Conservation (phyloP, 1,140 invertebrate genomes). For the Drosophila orosa region DNA sequence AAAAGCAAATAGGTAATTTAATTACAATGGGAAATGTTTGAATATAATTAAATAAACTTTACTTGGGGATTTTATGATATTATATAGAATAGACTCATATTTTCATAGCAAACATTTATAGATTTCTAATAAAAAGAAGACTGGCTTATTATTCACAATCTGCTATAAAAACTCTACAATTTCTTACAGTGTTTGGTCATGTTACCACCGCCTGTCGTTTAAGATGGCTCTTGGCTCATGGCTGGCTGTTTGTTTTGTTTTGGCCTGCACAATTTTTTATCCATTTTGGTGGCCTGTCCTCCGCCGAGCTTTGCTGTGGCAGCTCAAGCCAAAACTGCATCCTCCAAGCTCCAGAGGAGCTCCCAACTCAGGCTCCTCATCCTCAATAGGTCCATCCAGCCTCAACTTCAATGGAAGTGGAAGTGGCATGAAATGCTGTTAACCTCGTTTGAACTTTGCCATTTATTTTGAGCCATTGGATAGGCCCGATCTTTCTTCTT, state of each 20-base stretch:
- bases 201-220: conserved; percentile 77
- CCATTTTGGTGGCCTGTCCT: conserved; percentile 70
- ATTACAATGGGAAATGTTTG: no score
- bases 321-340: conserved; percentile 18
- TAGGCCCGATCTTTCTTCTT: conserved; percentile 72
- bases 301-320: conserved; percentile 4
- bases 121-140: no score
- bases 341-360: conserved; percentile 22
- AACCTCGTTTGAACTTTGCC: conserved; percentile 82
- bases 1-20: neutral
- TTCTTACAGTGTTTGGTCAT: conserved; percentile 54
- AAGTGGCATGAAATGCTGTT: conserved; percentile 79
- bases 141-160: no score
- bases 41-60: no score
- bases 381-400: conserved; percentile 48
- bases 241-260: conserved; percentile 69
- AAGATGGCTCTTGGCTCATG: conserved; percentile 79
- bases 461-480: conserved; percentile 82
- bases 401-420: conserved; percentile 58
- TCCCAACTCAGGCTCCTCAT: conserved; percentile 23
- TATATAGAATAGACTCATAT: no score
- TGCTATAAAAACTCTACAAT: neutral
- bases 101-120: no score
- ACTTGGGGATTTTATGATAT: no score
- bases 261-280: conserved; percentile 61